These are phyloP conservation scores for Aphis gossypii DNA, from an alignment of 1,140 invertebrate species.

Conservation along the genomic window DNA sequence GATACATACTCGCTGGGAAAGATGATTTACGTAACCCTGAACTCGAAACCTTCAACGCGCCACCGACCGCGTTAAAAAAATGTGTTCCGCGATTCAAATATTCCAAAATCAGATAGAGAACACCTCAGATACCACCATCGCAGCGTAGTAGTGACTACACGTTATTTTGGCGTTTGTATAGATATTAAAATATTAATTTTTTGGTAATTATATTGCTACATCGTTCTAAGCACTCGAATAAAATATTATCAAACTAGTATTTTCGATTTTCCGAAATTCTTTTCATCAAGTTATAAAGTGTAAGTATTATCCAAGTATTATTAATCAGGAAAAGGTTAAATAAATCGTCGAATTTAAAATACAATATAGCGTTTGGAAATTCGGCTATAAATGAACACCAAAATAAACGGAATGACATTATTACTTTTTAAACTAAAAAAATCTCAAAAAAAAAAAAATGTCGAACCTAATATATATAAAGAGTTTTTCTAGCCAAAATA, in stretches of 20 bases:
- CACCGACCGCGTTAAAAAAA: background rate
- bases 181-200: background rate
- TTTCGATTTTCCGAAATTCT: background rate
- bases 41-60: constrained; percentile 2
- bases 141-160: background rate
- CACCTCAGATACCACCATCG: background rate
- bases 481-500: background rate
- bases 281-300: background rate
- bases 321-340: background rate
- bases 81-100: background rate
- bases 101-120: background rate
- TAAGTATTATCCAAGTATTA: background rate
- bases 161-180: background rate
- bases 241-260: background rate
- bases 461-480: background rate
- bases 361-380: background rate
- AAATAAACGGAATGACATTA: background rate
- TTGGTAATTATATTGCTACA: background rate
- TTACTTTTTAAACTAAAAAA: background rate
- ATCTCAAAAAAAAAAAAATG: background rate
- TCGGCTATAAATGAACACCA: background rate
- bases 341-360: background rate
- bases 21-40: background rate
- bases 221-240: background rate
- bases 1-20: background rate